Conservation (phyloP, 2,797 vertebrate species). For the Anguilla pacifica region DNA sequence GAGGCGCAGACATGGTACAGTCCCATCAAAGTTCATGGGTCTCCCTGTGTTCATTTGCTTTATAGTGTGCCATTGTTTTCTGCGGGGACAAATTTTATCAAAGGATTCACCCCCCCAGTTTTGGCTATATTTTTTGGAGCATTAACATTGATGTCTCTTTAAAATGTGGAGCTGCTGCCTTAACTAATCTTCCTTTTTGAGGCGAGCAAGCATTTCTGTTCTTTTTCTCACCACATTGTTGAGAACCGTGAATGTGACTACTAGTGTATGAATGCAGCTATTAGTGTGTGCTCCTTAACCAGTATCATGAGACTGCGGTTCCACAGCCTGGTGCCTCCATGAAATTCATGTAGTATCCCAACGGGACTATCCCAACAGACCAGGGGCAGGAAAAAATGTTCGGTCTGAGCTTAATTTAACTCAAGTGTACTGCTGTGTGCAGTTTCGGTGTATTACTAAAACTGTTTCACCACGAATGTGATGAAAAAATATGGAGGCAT, state of each 20-base stretch:
- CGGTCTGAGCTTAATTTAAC: not conserved
- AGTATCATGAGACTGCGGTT: not conserved
- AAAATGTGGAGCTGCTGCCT: not conserved
- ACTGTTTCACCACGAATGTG: not conserved
- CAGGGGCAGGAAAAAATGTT: not conserved
- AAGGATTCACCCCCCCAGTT: not conserved
- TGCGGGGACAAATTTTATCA: not conserved
- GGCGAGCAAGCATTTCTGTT: not conserved
- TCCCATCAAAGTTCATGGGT: conserved; percentile 15
- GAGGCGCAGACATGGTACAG: conserved; percentile 61
- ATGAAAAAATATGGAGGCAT: conserved; percentile 3
- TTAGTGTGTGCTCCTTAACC: not conserved
- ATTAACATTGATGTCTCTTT: not conserved
- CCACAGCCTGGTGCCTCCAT: not conserved
- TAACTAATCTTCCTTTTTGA: conserved; percentile 12
- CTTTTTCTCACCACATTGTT: not conserved
- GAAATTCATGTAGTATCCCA: conserved; percentile 5
- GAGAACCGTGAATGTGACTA: conserved; percentile 8
- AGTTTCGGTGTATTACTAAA: not conserved
- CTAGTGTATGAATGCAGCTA: not conserved
- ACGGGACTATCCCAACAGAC: not conserved
- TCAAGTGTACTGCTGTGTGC: conserved; percentile 1
- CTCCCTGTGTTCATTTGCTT: conserved; percentile 15
- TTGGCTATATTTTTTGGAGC: not conserved
- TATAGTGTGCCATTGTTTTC: conserved; percentile 19